Percentiles rank a stretch among this genome's conserved stretches.
These are phyloP conservation scores for Isoperla grammatica DNA, from an alignment of 2,888 invertebrate species.

Conservation along the genomic window DNA sequence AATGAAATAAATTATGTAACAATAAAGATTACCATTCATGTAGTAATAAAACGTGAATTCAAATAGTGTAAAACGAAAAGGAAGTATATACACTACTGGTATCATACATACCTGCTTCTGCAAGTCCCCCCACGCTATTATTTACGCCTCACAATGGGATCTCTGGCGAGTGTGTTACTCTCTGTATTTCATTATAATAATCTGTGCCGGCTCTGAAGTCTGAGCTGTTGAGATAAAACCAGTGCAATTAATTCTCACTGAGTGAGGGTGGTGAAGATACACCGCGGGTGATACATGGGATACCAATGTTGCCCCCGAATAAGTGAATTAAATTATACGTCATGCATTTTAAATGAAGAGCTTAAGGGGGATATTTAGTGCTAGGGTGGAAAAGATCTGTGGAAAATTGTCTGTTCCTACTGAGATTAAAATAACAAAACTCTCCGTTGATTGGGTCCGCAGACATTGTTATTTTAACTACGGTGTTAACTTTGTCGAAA, in stretches of 20 bases:
- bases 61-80: no score
- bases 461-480: no score
- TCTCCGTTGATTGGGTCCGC: no score
- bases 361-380: slow-evolving; percentile 2
- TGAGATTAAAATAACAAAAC: slow-evolving; percentile 2
- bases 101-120: no score
- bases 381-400: slow-evolving; percentile 4
- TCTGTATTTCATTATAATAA: slow-evolving; percentile 15
- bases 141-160: background rate
- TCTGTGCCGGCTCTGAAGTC: slow-evolving; percentile 2
- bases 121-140: no score
- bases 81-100: no score
- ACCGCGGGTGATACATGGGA: background rate
- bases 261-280: slow-evolving; percentile 6
- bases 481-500: no score
- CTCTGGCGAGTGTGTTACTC: background rate
- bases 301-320: slow-evolving; percentile 3
- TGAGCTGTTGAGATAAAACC: slow-evolving; percentile 15
- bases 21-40: no score
- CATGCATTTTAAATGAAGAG: slow-evolving; percentile 15
- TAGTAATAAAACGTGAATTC: no score
- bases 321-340: slow-evolving; percentile 16
- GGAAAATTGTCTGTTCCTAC: background rate
- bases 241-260: slow-evolving; percentile 10
- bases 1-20: no score